These are phyloP conservation scores for Microctonus brassicae DNA, from an alignment of 2,888 invertebrate genomes.

Conservation along the genomic window DNA sequence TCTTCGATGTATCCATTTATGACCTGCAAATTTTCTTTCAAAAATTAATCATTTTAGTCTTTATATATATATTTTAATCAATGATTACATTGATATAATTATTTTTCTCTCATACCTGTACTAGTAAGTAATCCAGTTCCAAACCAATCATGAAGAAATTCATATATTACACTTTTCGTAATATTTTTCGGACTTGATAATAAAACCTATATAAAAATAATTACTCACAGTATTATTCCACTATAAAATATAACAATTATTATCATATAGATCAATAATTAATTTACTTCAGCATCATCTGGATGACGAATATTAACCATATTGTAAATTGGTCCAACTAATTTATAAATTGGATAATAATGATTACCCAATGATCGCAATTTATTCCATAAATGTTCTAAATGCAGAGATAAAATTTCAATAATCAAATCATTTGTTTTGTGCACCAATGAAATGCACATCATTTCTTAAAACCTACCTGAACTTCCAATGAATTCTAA, in stretches of 20 bases:
- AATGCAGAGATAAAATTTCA: not conserved
- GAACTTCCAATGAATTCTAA: conserved; percentile 29
- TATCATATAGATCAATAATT: too few species aligned
- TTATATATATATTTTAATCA: not conserved
- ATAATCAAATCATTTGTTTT: too few species aligned
- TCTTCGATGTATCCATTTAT: conserved; percentile 75
- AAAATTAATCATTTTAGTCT: not conserved
- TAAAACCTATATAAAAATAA: conserved; percentile 51
- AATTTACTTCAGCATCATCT: conserved; percentile 58
- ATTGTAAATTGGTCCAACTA: conserved; percentile 47
- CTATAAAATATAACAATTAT: too few species aligned
- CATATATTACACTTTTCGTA: conserved; percentile 66
- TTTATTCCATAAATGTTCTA: conserved; percentile 51
- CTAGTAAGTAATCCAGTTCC: conserved; percentile 68
- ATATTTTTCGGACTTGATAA: conserved; percentile 60
- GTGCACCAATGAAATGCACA: too few species aligned
- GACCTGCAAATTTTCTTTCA: conserved; percentile 58
- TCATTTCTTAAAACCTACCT: too few species aligned
- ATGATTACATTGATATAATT: not conserved
- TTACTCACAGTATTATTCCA: too few species aligned
- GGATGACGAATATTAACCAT: conserved; percentile 55
- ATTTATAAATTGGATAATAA: conserved; percentile 56
- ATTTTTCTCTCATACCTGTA: conserved; percentile 54
- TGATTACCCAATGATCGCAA: conserved; percentile 40
- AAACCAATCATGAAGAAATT: conserved; percentile 69